Conservation (phyloP, 2,888 invertebrate species). For the Liposcelis brunnea region DNA sequence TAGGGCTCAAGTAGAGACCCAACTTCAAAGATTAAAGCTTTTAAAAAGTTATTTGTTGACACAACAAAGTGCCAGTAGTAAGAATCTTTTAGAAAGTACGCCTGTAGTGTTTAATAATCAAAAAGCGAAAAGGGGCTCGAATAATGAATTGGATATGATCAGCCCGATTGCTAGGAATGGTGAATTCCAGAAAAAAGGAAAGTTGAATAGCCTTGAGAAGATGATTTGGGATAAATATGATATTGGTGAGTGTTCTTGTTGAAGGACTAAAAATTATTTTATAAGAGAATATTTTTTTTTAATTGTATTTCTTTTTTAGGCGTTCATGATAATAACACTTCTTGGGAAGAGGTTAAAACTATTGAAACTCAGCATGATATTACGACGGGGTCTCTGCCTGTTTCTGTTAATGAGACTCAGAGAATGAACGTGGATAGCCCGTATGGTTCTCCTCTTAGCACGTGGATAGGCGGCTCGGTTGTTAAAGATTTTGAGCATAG, state of each 20-base stretch:
- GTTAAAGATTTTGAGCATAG: slow-evolving; percentile 6
- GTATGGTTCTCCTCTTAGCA: slow-evolving; percentile 41
- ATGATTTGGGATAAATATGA: slow-evolving; percentile 5
- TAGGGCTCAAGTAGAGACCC: slow-evolving; percentile 41
- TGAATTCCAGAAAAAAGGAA: too few relatives aligned
- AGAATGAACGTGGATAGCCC: too few relatives aligned
- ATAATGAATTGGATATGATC: slow-evolving; percentile 6
- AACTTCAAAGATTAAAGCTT: slow-evolving; percentile 45
- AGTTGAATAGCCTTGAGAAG: not conserved
- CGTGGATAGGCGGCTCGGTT: slow-evolving; percentile 39
- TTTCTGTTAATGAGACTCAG: too few relatives aligned
- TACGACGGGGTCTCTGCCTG: too few relatives aligned
- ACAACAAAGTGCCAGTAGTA: not conserved
- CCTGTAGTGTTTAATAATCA: slow-evolving; percentile 6
- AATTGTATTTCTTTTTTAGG: not conserved
- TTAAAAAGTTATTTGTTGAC: slow-evolving; percentile 37
- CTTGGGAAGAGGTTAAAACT: slow-evolving; percentile 9
- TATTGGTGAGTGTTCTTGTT: slow-evolving; percentile 1
- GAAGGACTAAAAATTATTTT: too few relatives aligned
- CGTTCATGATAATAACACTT: not conserved
- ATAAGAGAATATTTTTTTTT: too few relatives aligned
- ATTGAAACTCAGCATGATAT: slow-evolving; percentile 13
- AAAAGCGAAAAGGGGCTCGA: not conserved
- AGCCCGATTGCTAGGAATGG: slow-evolving; percentile 11
- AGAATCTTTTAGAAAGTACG: slow-evolving; percentile 13